Evolutionary conservation across 2,888 invertebrate species (phyloP), one percentile per base, ranked within the genome.

Genomic region (Pheosia tremula): DNA sequence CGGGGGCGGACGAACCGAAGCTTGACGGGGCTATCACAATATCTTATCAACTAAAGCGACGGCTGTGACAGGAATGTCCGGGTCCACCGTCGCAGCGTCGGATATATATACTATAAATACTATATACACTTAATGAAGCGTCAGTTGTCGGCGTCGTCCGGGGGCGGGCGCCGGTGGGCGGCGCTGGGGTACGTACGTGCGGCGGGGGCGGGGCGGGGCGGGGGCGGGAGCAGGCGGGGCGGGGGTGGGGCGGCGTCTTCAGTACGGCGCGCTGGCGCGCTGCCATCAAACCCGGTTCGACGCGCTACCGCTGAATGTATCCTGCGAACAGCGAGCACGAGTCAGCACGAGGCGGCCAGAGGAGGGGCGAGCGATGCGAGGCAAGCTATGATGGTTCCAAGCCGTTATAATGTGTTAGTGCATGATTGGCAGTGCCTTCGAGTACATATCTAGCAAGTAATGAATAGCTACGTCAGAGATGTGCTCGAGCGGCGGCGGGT

Each of bases 251-350:
- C 73, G 74, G 78, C 73, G 68, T 63, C 78, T 77, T 82, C 83
- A 80, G 80, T 78, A 66, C 74, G 66, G 66, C 75, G 75, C 65
- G 77, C 68, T 66, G 65, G 57, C 59, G 75, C 82, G 75, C 78
- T 74, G 80, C 78, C 87, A 92, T 93, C 93, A 93, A 90, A 93
- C 92, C 82, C 91, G 90, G 80, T 83, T 87, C 72, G 88, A 78
- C 74, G 86, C 85, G 76, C 83, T 83, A 66, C 87, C 87, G 64
- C 86, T 74, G 81, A 89, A 89, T 74, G 89, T 80, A 79, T 93
- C 93, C 93, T 93, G 87, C 37, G 77, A 82, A 39, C 11, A 0
- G 37, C 11, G 13, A 8, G 5, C 49, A n/a, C 13, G 13, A 7
- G 49, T 24, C 49, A 24, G 49, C 13, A 5, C 13, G 13, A 3